Percentiles rank a stretch among this genome's conserved stretches.
These are phyloP conservation scores for Pipistrellus pipistrellus DNA, from an alignment of 2,797 vertebrate species.

Conservation along the genomic window DNA sequence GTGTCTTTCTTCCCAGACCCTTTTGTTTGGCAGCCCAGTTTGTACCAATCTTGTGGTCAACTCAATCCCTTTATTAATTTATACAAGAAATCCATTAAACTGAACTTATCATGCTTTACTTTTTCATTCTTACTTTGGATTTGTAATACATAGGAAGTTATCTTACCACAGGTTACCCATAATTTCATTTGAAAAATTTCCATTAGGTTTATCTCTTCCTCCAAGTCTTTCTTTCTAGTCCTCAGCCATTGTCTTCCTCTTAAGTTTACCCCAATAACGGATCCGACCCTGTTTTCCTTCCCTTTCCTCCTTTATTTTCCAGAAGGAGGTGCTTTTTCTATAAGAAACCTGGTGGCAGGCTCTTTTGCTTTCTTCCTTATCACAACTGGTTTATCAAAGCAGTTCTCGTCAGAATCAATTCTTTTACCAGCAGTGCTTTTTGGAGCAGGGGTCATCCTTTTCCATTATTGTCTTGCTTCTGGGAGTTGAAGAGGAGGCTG, in stretches of 20 bases:
- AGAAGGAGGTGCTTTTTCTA: background rate
- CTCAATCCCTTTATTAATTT: background rate
- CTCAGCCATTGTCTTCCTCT: background rate
- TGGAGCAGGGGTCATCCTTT: no score
- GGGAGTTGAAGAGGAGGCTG: conserved; percentile 46
- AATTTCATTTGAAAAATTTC: background rate
- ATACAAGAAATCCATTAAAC: background rate
- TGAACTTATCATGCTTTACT: background rate
- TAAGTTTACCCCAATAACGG: background rate
- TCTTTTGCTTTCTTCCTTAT: background rate
- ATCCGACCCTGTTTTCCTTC: background rate
- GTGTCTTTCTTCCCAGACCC: background rate
- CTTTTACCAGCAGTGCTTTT: no score
- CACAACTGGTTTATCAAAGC: background rate
- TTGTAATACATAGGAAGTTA: background rate
- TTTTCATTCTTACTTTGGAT: background rate
- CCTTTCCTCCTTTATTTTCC: background rate
- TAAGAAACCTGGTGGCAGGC: background rate
- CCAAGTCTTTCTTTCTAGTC: background rate
- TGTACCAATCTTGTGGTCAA: background rate
- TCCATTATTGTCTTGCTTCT: conserved; percentile 61
- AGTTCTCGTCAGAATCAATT: background rate
- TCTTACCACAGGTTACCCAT: background rate
- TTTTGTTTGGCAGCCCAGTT: background rate
- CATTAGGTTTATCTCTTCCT: background rate